phyloP scores from a whole-genome alignment of 2,113 vertebrate genomes.

The Mustela lutreola region DNA sequence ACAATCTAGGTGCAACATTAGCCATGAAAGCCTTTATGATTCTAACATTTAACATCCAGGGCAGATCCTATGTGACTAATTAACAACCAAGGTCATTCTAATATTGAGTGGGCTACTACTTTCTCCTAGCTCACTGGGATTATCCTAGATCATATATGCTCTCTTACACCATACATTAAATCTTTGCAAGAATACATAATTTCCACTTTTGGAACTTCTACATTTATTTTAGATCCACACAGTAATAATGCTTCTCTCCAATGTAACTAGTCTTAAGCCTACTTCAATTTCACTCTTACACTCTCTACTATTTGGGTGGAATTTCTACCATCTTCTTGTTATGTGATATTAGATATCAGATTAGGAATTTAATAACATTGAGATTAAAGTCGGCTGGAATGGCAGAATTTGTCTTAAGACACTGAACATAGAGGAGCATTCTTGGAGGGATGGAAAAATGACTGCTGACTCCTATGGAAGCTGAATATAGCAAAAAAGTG shows the following conservation, averaged over 20 bases:
- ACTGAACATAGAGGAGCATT: neutral
- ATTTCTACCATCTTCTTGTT: conserved; percentile 38
- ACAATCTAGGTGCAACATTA: conserved; percentile 70
- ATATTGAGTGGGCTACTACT: neutral
- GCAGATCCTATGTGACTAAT: conserved; percentile 67
- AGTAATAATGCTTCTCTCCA: conserved; percentile 32
- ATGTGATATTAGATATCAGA: conserved; percentile 41
- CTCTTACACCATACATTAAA: conserved; percentile 54
- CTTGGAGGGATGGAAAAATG: conserved; percentile 41
- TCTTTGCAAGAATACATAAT: conserved; percentile 48
- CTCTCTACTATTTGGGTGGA: neutral
- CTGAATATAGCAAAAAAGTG: neutral
- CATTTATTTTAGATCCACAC: conserved; percentile 47
- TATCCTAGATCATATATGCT: conserved; percentile 32
- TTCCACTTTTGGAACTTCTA: conserved; percentile 36
- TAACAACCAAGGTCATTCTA: conserved; percentile 70
- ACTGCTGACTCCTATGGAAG: neutral
- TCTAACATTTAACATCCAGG: conserved; percentile 65
- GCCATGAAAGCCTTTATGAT: conserved; percentile 56
- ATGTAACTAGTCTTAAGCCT: conserved; percentile 4
- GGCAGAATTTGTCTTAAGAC: neutral
- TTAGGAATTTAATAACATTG: conserved; percentile 55
- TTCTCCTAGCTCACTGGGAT: neutral
- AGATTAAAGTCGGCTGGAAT: neutral
- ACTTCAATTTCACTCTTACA: neutral